Base-by-base conservation (phyloP, 2,113 vertebrate genomes). In the Paraplagusia blochii region DNA sequence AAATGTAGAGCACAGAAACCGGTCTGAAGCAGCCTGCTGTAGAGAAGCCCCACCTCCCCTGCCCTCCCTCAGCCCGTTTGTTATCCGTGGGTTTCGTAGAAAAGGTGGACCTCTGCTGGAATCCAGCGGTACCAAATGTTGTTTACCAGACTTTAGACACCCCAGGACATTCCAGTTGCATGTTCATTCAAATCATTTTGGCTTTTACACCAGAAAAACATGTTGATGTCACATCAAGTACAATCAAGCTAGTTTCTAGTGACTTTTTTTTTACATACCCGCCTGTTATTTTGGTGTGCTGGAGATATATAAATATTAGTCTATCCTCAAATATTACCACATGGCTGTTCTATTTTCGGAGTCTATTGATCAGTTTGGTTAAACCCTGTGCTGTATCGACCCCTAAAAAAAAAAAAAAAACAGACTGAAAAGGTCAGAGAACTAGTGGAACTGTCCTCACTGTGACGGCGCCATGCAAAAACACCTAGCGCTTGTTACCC, bases 1-100 rank as follows among this genome's bases (percentile, higher is more conserved):
- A 38, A 64, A 80, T 80, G 58, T 76, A 53, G 79, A 74, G 52
- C 77, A 80, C 17, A 16, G 45, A 65, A 88, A 88, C 87, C 70
- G 71, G 88, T 89, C 83, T 88, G 77, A 86, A 64, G 89, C 89
- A 77, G 88, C 86, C 77, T 80, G 69, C 44, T 72, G 56, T 17
- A 51, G 44, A 42, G 11, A 61, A 59, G 18, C 51, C 63, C 59
- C 16, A 9, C 11, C 9, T 9, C 9, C 11, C 11, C 36, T 39
- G n/a, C 6, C 16, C 16, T 17, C 10, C 9, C 17, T 17, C 65
- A 49, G 22, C 54, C 79, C 54, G 64, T 58, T 53, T 55, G 58
- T 60, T 67, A 61, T 65, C 17, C 29, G 61, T 15, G 12, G 4
- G 34, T 58, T 81, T 64, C 54, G 65, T 40, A 68, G 69, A 71